Conservation (phyloP, 1,140 invertebrate species). For the Monochamus saltuarius region DNA sequence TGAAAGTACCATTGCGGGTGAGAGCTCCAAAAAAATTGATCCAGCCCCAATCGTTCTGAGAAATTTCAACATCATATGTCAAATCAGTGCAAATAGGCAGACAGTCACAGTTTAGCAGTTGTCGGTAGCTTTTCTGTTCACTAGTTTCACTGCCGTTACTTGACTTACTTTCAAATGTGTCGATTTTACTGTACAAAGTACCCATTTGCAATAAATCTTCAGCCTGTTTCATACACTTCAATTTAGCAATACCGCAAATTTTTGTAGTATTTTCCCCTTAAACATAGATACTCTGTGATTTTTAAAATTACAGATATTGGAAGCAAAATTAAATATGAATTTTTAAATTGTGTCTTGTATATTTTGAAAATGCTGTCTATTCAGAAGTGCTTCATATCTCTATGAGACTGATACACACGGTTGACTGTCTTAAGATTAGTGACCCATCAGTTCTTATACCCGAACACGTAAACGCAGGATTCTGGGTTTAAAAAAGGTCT, state of each 20-base stretch:
- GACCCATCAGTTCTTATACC: no score
- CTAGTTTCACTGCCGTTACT: background rate
- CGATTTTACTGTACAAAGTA: slow-evolving; percentile 6
- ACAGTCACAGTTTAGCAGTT: slow-evolving; percentile 52
- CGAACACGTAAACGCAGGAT: no score
- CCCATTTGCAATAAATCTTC: slow-evolving; percentile 4
- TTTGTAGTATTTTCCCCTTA: slow-evolving; percentile 43
- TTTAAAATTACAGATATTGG: no score
- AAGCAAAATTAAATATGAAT: no score
- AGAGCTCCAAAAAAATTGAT: slow-evolving; percentile 3
- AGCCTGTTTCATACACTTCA: slow-evolving; percentile 4
- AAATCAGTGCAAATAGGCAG: slow-evolving; percentile 50
- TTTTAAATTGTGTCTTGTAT: no score
- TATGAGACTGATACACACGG: no score
- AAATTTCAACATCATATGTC: slow-evolving; percentile 48
- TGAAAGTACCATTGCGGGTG: background rate
- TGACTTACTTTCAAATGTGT: slow-evolving; percentile 6
- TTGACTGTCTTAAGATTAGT: no score
- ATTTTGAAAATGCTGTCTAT: no score
- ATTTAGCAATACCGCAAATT: slow-evolving; percentile 42
- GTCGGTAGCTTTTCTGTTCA: background rate
- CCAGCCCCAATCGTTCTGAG: slow-evolving; percentile 46
- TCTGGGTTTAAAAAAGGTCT: no score
- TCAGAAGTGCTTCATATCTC: no score
- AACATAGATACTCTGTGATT: no score